phyloP scores from a whole-genome alignment of 1,140 invertebrate species.

The Copidosoma floridanum region DNA sequence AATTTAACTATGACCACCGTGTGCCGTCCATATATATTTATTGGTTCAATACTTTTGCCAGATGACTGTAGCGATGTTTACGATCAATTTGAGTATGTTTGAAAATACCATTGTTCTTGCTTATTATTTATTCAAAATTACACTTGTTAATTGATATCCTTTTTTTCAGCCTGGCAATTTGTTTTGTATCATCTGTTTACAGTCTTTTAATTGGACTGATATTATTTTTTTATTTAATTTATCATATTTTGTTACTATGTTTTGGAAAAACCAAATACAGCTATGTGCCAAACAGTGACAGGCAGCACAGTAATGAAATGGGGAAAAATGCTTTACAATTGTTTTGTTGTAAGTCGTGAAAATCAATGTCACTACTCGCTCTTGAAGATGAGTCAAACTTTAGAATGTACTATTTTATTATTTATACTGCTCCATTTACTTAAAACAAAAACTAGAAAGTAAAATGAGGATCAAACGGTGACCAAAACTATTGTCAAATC shows the following conservation, averaged over 20 bases:
- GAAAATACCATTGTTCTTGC: no score
- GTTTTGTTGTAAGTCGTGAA: conserved; percentile 46
- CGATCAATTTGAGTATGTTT: conserved; percentile 65
- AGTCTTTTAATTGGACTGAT: conserved; percentile 48
- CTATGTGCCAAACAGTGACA: conserved; percentile 28
- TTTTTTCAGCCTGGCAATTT: conserved; percentile 52
- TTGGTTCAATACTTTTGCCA: conserved; percentile 64
- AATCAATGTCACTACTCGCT: no score
- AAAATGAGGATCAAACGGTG: no score
- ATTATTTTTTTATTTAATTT: conserved; percentile 46
- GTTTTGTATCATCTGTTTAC: conserved; percentile 54
- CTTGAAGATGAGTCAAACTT: no score
- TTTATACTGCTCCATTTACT: no score
- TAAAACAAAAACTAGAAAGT: no score
- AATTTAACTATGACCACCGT: conserved; percentile 71
- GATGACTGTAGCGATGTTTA: conserved; percentile 73
- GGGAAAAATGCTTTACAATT: conserved; percentile 41
- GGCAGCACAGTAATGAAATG: conserved; percentile 34
- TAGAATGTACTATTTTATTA: no score
- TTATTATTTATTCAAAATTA: conserved; percentile 6
- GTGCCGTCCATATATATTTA: conserved; percentile 67
- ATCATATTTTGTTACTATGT: conserved; percentile 50
- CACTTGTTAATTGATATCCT: neutral
- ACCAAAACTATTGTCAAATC: no score
- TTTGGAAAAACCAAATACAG: conserved; percentile 49